These are phyloP conservation scores for Epirrhoe tristata DNA, from an alignment of 2,888 invertebrate species.

Conservation along the genomic window DNA sequence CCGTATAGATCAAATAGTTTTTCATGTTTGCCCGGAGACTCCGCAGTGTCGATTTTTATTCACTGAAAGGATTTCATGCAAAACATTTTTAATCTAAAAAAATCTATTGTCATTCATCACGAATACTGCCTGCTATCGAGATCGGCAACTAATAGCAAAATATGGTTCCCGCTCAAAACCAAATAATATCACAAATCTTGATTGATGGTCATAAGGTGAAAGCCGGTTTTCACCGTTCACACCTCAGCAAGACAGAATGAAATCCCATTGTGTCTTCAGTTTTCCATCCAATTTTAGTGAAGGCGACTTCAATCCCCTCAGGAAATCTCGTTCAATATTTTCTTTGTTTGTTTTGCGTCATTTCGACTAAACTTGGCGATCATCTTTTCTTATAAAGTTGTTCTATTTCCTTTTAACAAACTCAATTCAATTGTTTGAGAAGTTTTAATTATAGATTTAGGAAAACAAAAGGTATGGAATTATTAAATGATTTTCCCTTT, in stretches of 20 bases:
- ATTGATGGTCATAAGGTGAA: constrained; percentile 60
- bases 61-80: not conserved
- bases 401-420: constrained; percentile 30
- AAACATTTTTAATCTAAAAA: constrained; percentile 11
- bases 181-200: constrained; percentile 58
- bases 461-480: constrained; percentile 5
- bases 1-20: not conserved
- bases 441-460: constrained; percentile 22
- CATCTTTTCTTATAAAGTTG: constrained; percentile 35
- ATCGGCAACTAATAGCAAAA: constrained; percentile 36
- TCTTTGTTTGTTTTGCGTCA: constrained; percentile 65
- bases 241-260: constrained; percentile 54
- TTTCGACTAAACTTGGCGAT: constrained; percentile 53
- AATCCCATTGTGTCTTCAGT: constrained; percentile 68
- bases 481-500: not conserved
- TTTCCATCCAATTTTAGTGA: constrained; percentile 72
- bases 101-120: constrained; percentile 14
- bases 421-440: constrained; percentile 23
- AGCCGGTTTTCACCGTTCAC: constrained; percentile 42
- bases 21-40: not conserved
- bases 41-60: not conserved
- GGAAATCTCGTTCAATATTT: constrained; percentile 74
- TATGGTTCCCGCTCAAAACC: constrained; percentile 47
- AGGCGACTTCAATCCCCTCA: constrained; percentile 69
- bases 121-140: constrained; percentile 37